Conservation (phyloP, 1,140 invertebrate species). For the Phenacoccus solenopsis region DNA sequence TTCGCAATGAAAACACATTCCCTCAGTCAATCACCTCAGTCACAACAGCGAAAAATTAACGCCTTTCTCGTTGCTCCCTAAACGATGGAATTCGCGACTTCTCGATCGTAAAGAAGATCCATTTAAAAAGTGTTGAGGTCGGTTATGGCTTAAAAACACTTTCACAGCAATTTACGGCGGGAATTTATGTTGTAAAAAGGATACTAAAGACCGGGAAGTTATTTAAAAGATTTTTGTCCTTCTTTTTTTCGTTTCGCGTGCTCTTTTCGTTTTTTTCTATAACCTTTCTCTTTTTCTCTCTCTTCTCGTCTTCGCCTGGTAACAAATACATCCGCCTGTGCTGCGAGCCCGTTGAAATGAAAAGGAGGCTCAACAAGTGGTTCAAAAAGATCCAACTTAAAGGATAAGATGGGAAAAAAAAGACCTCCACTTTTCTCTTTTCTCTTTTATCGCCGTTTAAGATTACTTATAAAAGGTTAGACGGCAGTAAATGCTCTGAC, state of each 20-base stretch:
- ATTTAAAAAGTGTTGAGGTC: slow-evolving; percentile 15
- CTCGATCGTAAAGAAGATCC: slow-evolving; percentile 12
- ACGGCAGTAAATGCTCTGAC: slow-evolving; percentile 6
- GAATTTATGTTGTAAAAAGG: slow-evolving; percentile 13
- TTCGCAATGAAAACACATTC: no score
- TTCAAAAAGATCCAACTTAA: slow-evolving; percentile 9
- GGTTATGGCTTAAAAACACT: slow-evolving; percentile 13
- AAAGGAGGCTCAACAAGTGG: slow-evolving; percentile 6
- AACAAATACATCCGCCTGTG: neutral
- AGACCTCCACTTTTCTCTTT: slow-evolving; percentile 3
- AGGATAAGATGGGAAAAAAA: slow-evolving; percentile 12
- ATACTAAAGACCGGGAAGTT: slow-evolving; percentile 16
- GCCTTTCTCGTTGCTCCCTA: no score
- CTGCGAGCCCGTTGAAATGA: slow-evolving; percentile 14
- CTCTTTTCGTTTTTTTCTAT: neutral
- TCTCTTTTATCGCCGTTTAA: slow-evolving; percentile 6
- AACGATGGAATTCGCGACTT: no score
- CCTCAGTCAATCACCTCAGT: no score
- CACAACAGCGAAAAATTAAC: no score
- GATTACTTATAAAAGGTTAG: slow-evolving; percentile 13
- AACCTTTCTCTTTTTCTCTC: neutral
- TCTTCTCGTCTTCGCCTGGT: neutral
- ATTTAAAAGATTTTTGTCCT: slow-evolving; percentile 17
- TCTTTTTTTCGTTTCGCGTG: neutral
- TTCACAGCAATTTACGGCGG: slow-evolving; percentile 11